These are phyloP conservation scores for Nephrotoma flavescens DNA, from an alignment of 2,888 invertebrate species.

Conservation along the genomic window DNA sequence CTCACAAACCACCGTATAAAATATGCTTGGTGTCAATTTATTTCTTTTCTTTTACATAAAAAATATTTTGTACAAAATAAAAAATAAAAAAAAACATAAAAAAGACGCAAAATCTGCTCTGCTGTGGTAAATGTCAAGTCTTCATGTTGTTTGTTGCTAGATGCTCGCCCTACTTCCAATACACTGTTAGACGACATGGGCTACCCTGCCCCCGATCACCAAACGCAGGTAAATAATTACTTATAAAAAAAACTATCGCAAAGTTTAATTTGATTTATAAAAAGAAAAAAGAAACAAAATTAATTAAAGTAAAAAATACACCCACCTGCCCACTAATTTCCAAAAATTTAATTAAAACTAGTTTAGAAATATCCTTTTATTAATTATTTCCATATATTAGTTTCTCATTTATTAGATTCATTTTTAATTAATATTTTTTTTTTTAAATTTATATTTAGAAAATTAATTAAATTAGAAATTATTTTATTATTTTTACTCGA, in stretches of 20 bases:
- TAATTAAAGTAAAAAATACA: background rate
- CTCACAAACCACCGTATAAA: background rate
- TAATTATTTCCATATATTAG: background rate
- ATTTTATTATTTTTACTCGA: background rate
- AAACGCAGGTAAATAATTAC: conserved; percentile 47
- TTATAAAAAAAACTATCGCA: conserved; percentile 3
- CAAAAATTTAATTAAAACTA: background rate
- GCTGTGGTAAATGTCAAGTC: conserved; percentile 36
- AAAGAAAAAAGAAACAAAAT: conserved; percentile 3
- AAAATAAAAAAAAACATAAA: background rate
- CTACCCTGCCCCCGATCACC: conserved; percentile 60
- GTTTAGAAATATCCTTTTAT: background rate
- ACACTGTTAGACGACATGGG: conserved; percentile 77
- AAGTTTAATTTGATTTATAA: background rate
- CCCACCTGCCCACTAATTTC: conserved; percentile 6
- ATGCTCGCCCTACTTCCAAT: conserved; percentile 82
- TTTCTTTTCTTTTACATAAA: background rate
- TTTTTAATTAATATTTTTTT: background rate
- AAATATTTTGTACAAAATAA: background rate
- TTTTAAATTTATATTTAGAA: background rate
- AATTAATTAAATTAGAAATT: background rate
- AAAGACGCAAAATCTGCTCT: conserved; percentile 22
- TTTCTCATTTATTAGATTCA: background rate
- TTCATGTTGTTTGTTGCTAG: conserved; percentile 83
- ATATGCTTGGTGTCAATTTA: background rate